phyloP scores from a whole-genome alignment of 2,113 vertebrate species.

The Alosa alosa region DNA sequence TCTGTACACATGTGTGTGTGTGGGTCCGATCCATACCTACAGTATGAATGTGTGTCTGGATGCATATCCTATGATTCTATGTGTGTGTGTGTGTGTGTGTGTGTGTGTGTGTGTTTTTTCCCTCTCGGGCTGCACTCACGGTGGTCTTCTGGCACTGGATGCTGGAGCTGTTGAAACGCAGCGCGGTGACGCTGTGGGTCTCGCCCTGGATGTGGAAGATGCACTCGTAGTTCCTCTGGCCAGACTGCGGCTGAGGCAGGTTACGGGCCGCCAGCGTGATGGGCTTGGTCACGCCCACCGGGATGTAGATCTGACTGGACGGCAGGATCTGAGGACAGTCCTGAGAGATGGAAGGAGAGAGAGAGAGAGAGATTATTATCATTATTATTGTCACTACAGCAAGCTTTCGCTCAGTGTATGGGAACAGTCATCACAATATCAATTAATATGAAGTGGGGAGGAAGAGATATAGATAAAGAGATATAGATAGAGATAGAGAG shows the following conservation, averaged over 20 bases:
- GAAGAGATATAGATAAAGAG: neutral
- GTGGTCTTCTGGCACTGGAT: slow-evolving; percentile 98
- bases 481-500: neutral
- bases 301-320: slow-evolving; percentile 96
- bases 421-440: neutral
- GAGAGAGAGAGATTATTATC: neutral
- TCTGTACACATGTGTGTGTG: too few species aligned
- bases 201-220: slow-evolving; percentile 92
- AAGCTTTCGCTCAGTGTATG: neutral
- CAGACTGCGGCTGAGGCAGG: slow-evolving; percentile 94
- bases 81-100: neutral
- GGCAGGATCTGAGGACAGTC: slow-evolving; percentile 97
- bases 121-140: slow-evolving; percentile 72
- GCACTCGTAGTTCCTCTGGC: slow-evolving; percentile 95
- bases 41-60: neutral
- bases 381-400: neutral
- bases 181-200: slow-evolving; percentile 83
- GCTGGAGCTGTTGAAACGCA: slow-evolving; percentile 98
- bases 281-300: slow-evolving; percentile 91
- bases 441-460: neutral
- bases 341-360: slow-evolving; percentile 54
- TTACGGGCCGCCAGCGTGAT: slow-evolving; percentile 94
- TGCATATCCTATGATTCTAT: neutral
- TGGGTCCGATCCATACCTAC: neutral
- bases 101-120: neutral